Conservation (phyloP, 2,888 invertebrate genomes). For the Chromoteleia sp. region DNA sequence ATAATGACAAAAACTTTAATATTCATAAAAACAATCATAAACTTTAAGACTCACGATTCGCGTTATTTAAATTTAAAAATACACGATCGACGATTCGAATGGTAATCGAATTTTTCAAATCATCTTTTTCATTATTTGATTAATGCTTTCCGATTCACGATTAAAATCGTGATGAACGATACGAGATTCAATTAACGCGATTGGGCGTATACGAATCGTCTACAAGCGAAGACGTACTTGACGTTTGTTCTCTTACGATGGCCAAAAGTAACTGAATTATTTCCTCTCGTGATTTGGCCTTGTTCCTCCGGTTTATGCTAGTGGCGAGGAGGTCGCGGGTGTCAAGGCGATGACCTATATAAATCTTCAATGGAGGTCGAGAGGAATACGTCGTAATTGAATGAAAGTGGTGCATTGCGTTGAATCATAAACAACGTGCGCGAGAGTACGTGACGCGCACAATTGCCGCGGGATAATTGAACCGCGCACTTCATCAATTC, state of each 20-base stretch:
- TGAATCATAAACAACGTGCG: constrained; percentile 54
- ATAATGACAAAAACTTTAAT: no score
- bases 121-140: no score
- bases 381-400: constrained; percentile 71
- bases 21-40: no score
- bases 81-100: no score
- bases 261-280: constrained; percentile 48
- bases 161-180: no score
- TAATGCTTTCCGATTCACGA: no score
- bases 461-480: constrained; percentile 32
- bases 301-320: constrained; percentile 70
- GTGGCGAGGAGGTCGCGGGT: constrained; percentile 66
- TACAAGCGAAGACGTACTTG: constrained; percentile 22
- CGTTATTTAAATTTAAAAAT: no score
- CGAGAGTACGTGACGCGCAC: constrained; percentile 26
- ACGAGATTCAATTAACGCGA: no score
- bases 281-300: constrained; percentile 70
- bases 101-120: no score
- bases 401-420: constrained; percentile 65
- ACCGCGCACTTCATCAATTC: constrained; percentile 20
- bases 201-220: constrained; percentile 4
- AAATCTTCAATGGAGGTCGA: constrained; percentile 68
- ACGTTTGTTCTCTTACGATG: constrained; percentile 4
- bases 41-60: no score
- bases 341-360: constrained; percentile 69